Evolutionary conservation across 1,140 invertebrate genomes (phyloP).

Genomic region (Aricia agestis): DNA sequence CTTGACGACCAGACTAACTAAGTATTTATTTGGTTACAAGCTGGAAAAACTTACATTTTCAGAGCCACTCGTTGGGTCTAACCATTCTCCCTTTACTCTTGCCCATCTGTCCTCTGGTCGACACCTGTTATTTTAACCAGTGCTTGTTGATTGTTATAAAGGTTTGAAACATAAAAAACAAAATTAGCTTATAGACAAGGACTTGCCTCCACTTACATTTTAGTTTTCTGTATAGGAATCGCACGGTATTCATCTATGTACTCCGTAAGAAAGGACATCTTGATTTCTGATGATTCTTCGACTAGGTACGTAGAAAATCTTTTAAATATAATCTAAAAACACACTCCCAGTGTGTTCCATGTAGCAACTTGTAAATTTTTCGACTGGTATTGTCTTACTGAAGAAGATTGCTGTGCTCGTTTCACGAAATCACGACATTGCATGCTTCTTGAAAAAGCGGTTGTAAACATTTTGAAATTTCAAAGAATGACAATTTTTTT

Average conservation of each 20-base stretch:
- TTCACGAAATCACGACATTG: slow-evolving; percentile 57
- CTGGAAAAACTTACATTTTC: slow-evolving; percentile 49
- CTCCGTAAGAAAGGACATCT: slow-evolving; percentile 68
- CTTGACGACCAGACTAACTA: too few relatives aligned
- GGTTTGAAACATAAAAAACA: too few relatives aligned
- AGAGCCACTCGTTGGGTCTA: slow-evolving; percentile 54
- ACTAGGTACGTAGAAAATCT: too few relatives aligned
- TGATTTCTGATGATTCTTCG: slow-evolving; percentile 14
- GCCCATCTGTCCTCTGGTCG: slow-evolving; percentile 58
- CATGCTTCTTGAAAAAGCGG: slow-evolving; percentile 38
- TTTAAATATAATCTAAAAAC: too few relatives aligned
- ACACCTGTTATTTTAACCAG: slow-evolving; percentile 39
- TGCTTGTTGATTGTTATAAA: too few relatives aligned
- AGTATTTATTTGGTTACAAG: too few relatives aligned
- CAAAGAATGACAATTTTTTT: not conserved
- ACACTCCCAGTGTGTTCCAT: not conserved
- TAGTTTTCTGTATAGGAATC: slow-evolving; percentile 61
- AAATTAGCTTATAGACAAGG: too few relatives aligned
- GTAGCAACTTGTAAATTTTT: slow-evolving; percentile 21
- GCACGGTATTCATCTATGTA: slow-evolving; percentile 64
- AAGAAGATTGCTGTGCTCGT: slow-evolving; percentile 44
- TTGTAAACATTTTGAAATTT: slow-evolving; percentile 16
- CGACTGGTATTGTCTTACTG: slow-evolving; percentile 35
- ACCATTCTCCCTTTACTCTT: slow-evolving; percentile 60
- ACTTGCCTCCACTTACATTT: slow-evolving; percentile 49